phyloP scores from a whole-genome alignment of 2,113 vertebrate species.

The Solenodon paradoxus region DNA sequence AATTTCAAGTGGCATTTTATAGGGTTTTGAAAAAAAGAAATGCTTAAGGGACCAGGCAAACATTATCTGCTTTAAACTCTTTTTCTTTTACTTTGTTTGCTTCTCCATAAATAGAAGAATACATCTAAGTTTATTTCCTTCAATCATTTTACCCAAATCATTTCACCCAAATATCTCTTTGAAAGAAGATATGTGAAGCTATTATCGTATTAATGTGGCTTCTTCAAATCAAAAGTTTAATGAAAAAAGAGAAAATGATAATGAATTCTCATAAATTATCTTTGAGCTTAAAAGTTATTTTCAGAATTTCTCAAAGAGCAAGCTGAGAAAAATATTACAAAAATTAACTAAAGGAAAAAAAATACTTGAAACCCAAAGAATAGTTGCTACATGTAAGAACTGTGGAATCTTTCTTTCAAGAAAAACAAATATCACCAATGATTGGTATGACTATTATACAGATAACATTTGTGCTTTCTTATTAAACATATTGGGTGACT shows the following conservation, averaged over 20 bases:
- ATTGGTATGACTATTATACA: not conserved
- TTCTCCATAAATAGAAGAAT: not conserved
- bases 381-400: not conserved
- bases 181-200: not conserved
- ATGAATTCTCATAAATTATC: conserved; percentile 15
- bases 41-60: not conserved
- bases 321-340: conserved; percentile 1
- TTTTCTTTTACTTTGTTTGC: not conserved
- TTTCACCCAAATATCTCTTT: not conserved
- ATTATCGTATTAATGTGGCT: not conserved
- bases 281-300: conserved; percentile 18
- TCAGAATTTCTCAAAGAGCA: conserved; percentile 22
- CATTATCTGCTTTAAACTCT: not conserved
- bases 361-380: not conserved
- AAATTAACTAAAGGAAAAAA: not conserved
- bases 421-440: not conserved
- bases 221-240: conserved; percentile 31
- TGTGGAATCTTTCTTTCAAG: not conserved
- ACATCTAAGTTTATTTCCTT: not conserved
- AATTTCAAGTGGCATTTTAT: not conserved
- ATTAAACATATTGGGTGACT: conserved; percentile 37
- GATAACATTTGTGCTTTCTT: conserved; percentile 4
- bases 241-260: conserved; percentile 7
- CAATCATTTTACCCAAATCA: not conserved
- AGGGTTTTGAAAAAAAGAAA: not conserved